Conservation (phyloP, 2,888 invertebrate genomes). For the Zhengitettix transpicula region DNA sequence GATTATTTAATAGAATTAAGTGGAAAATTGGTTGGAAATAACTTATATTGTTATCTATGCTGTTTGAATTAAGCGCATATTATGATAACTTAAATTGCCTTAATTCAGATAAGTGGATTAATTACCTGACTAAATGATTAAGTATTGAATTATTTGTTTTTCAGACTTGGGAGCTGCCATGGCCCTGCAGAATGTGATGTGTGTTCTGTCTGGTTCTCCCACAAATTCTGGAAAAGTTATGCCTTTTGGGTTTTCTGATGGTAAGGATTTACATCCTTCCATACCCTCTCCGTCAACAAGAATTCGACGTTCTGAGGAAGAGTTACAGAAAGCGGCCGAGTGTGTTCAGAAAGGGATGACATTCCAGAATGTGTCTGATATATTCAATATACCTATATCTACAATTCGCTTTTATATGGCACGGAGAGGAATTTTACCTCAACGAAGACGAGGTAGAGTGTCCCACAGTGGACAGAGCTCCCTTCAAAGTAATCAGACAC, state of each 20-base stretch:
- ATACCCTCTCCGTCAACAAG: constrained; percentile 25
- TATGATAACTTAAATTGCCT: too few relatives aligned
- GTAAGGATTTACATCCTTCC: not conserved
- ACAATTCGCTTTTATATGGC: constrained; percentile 81
- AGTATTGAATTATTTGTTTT: not conserved
- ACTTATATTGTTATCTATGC: too few relatives aligned
- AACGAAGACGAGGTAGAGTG: constrained; percentile 59
- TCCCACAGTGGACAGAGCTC: constrained; percentile 26
- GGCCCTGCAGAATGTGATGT: constrained; percentile 6
- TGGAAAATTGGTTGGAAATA: too few relatives aligned
- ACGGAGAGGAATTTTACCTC: constrained; percentile 63
- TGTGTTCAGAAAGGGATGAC: constrained; percentile 75
- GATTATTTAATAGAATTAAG: too few relatives aligned
- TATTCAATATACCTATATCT: constrained; percentile 75
- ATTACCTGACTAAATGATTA: too few relatives aligned
- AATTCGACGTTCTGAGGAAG: constrained; percentile 58
- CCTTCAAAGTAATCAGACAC: constrained; percentile 4
- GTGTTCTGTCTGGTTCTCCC: not conserved
- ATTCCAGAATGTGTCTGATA: constrained; percentile 73
- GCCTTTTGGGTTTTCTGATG: constrained; percentile 5
- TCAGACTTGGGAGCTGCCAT: constrained; percentile 5
- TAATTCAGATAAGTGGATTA: too few relatives aligned
- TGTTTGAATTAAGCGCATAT: too few relatives aligned
- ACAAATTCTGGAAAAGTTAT: not conserved
- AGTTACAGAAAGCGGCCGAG: constrained; percentile 64